Percentiles rank a stretch among this genome's conserved stretches.
These are phyloP conservation scores for Microctonus aethiopoides DNA, from an alignment of 2,888 invertebrate genomes.

Conservation along the genomic window DNA sequence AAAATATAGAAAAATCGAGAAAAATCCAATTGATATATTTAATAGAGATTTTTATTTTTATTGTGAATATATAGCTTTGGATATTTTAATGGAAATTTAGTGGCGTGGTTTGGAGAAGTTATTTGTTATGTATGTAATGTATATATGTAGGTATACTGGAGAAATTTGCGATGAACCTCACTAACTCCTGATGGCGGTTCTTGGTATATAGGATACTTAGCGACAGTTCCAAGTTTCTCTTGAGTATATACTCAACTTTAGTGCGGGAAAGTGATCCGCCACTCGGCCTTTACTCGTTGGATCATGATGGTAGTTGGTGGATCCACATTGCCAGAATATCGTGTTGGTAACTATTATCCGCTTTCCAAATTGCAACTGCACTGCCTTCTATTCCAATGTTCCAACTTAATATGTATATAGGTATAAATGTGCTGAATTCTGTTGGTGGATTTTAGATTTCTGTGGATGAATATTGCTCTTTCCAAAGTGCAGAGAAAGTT, in stretches of 20 bases:
- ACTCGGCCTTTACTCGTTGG: not conserved
- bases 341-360: conserved; percentile 29
- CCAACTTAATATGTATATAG: not conserved
- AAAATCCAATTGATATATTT: too few species aligned
- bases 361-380: conserved; percentile 21
- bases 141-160: not conserved
- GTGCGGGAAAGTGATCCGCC: conserved; percentile 9
- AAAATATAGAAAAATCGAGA: too few species aligned
- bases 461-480: too few species aligned
- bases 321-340: conserved; percentile 25
- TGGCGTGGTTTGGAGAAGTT: not conserved
- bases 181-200: conserved; percentile 13
- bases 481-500: too few species aligned
- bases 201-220: conserved; percentile 20
- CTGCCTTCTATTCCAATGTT: too few species aligned
- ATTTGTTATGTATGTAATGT: not conserved
- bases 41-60: too few species aligned
- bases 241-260: conserved; percentile 11
- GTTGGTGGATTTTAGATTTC: too few species aligned
- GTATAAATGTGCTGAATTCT: too few species aligned
- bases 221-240: conserved; percentile 31
- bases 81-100: too few species aligned
- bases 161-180: not conserved
- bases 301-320: not conserved
- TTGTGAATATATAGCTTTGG: too few species aligned